Conservation (phyloP, 2,888 invertebrate species). For the Eupithecia tripunctaria region DNA sequence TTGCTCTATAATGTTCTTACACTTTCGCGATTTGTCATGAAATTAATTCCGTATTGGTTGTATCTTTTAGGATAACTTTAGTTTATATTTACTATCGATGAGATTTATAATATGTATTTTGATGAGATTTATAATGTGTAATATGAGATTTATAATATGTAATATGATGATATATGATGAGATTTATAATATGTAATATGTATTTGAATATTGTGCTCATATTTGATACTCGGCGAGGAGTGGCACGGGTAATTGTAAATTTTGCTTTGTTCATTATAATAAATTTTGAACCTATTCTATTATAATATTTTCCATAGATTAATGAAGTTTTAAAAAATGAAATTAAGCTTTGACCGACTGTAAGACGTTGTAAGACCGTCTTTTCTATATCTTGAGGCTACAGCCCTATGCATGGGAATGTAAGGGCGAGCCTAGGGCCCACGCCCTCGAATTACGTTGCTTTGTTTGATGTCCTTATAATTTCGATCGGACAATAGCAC, state of each 20-base stretch:
- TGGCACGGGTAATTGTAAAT: background rate
- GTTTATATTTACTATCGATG: background rate
- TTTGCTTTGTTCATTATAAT: background rate
- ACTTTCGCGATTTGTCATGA: background rate
- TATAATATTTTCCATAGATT: background rate
- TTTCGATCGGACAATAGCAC: conserved; percentile 45
- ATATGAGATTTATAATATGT: background rate
- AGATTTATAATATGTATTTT: too few relatives aligned
- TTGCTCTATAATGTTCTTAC: background rate
- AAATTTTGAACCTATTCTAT: background rate
- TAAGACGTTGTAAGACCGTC: background rate
- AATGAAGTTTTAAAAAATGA: background rate
- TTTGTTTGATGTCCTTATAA: conserved; percentile 68
- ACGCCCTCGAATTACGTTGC: conserved; percentile 78
- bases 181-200: background rate
- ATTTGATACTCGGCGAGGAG: background rate
- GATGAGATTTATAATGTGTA: background rate
- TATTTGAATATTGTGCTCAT: background rate
- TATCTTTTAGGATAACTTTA: background rate
- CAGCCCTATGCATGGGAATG: conserved; percentile 61
- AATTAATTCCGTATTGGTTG: background rate
- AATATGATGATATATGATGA: background rate
- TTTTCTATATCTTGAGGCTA: background rate
- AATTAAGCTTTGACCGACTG: background rate
- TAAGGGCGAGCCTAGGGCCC: conserved; percentile 72